Evolutionary conservation across 1,140 invertebrate species (phyloP), one percentile per base, ranked within the genome.

Genomic region (Dinothrombium tinctorium): DNA sequence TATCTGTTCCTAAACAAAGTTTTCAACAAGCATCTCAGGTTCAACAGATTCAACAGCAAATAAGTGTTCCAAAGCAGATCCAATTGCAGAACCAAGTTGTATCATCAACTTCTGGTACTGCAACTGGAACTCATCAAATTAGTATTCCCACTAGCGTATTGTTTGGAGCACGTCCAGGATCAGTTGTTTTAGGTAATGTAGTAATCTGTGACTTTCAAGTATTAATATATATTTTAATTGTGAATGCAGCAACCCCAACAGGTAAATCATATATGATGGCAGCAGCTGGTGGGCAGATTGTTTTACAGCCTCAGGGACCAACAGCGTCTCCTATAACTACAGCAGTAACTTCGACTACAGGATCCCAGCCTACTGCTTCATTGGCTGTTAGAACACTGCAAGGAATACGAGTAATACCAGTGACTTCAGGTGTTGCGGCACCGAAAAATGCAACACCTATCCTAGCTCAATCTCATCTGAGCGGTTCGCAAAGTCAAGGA

Each of bases 211-310:
- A n/a, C n/a, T n/a, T n/a, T n/a, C n/a, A n/a, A n/a, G n/a, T n/a
- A n/a, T n/a, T n/a, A n/a, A n/a, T n/a, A n/a, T n/a, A n/a, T n/a
- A n/a, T n/a, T n/a, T n/a, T n/a, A n/a, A n/a, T n/a, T n/a, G n/a
- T n/a, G n/a, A n/a, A n/a, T n/a, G n/a, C n/a, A n/a, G n/a, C n/a
- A n/a, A n/a, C 17, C 17, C 17, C 17, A 11, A 19, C 9, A 8
- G 37, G 37, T 12, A 39, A 40, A 26, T 32, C 24, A 11, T 40
- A 40, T 19, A 40, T 40, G 39, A 40, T 40, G 39, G 39, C 39
- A 40, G 21, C 39, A 14, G 17, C 5, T 8, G 28, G 39, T 24
- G 39, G 28, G 4, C 32, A 11, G 5, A 8, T 33, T 38, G 23
- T 38, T 6, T 20, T 38, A 6, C 37, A 38, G 37, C 37, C 37